Percentiles rank a stretch among this genome's conserved stretches.
Evolutionary conservation across 2,113 vertebrate species (phyloP).

Genomic region (Dendrocopos noguchii): DNA sequence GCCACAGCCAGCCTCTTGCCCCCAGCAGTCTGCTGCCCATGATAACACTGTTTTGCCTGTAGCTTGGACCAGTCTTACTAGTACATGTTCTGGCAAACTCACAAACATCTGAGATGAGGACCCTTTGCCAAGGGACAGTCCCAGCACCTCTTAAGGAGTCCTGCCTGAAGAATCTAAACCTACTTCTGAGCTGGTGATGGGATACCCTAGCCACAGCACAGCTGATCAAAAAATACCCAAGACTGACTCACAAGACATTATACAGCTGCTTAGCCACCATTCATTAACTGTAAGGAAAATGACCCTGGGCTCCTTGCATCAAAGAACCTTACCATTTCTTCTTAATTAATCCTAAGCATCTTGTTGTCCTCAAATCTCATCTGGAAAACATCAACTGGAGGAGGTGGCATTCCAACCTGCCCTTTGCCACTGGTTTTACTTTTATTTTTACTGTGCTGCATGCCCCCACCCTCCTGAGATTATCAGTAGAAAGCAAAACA

Average conservation of each 20-base stretch:
- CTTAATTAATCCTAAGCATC: slow-evolving; percentile 25
- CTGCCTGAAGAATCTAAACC: background rate
- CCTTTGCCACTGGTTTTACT: background rate
- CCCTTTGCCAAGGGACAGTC: background rate
- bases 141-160: background rate
- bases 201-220: background rate
- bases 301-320: background rate
- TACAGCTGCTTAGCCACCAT: background rate
- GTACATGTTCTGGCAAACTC: background rate
- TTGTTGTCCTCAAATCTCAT: background rate
- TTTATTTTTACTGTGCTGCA: background rate
- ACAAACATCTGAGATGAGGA: background rate
- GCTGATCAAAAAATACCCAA: background rate
- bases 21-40: background rate
- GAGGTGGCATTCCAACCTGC: background rate
- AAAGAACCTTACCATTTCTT: slow-evolving; percentile 23
- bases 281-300: slow-evolving; percentile 25
- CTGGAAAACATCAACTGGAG: background rate
- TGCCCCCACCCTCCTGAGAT: background rate
- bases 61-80: background rate
- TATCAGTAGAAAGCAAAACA: background rate
- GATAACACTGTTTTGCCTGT: background rate
- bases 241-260: slow-evolving; percentile 45
- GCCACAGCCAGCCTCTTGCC: background rate
- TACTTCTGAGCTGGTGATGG: background rate